A percentile compares a stretch with the other conserved stretches of the same genome.
phyloP scores from a whole-genome alignment of 2,113 vertebrate species.

The Tragelaphus strepsiceros region DNA sequence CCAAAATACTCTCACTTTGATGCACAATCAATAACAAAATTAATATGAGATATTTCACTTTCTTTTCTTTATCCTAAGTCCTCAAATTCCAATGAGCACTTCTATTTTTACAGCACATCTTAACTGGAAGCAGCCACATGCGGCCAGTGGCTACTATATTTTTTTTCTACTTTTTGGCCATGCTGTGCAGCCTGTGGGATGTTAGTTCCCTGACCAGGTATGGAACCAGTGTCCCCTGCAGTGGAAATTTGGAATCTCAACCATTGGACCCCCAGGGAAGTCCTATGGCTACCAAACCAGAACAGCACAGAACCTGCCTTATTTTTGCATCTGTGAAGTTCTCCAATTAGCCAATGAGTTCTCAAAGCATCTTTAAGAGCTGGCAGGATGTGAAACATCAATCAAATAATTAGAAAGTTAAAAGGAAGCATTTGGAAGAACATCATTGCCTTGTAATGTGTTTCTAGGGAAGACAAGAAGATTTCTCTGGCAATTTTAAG shows the following conservation, averaged over 20 bases:
- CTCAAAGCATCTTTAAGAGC: not conserved
- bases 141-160: fast-evolving
- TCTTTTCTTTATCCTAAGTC: not conserved
- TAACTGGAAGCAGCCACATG: fast-evolving
- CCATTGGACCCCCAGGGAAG: not conserved
- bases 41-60: not conserved
- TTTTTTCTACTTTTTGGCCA: not conserved
- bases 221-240: not conserved
- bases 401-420: not conserved
- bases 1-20: not conserved
- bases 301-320: fast-evolving
- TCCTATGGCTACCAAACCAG: not conserved
- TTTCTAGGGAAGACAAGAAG: not conserved
- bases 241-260: not conserved
- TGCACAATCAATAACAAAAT: not conserved
- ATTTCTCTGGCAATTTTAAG: not conserved
- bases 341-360: not conserved
- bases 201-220: not conserved
- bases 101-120: not conserved
- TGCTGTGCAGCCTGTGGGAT: not conserved
- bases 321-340: not conserved
- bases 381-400: not conserved
- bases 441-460: not conserved
- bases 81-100: not conserved
- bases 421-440: not conserved